A percentile compares a stretch with the other conserved stretches of the same genome.
Conservation (phyloP, 1,140 invertebrate genomes). For the Hyles euphorbiae region DNA sequence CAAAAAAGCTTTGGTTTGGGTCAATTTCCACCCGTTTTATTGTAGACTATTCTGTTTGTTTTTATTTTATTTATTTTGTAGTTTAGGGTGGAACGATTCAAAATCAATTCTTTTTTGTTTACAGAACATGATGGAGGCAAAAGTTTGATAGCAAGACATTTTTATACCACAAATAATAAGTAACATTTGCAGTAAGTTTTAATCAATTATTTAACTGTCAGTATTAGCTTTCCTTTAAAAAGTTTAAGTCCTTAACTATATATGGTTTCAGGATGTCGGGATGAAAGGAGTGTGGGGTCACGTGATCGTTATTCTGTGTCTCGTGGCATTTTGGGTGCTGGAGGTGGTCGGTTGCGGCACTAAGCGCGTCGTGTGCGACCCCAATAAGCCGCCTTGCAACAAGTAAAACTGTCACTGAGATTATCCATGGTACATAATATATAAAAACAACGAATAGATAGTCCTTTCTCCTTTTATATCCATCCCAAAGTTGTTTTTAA, state of each 20-base stretch:
- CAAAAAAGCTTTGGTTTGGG: constrained; percentile 54
- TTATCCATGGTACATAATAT: too few relatives aligned
- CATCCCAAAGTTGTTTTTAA: too few relatives aligned
- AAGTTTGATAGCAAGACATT: not conserved
- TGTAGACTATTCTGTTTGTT: constrained; percentile 18
- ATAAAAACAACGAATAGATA: too few relatives aligned
- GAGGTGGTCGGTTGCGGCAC: constrained; percentile 21
- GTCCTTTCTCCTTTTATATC: too few relatives aligned
- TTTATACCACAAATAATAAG: constrained; percentile 8
- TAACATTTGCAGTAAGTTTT: not conserved
- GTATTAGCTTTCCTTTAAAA: not conserved
- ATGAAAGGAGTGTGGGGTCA: constrained; percentile 14
- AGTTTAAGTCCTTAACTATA: not conserved
- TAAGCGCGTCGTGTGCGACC: constrained; percentile 28
- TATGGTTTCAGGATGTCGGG: not conserved
- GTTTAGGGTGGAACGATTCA: constrained; percentile 51
- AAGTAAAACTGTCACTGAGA: constrained; percentile 6
- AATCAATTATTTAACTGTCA: too few relatives aligned
- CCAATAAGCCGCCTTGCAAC: constrained; percentile 32
- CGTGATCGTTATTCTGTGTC: constrained; percentile 7
- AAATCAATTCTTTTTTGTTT: constrained; percentile 54
- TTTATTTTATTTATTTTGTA: constrained; percentile 16
- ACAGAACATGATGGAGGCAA: constrained; percentile 21
- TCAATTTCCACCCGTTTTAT: constrained; percentile 51
- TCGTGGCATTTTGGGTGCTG: constrained; percentile 15